Evolutionary conservation across 1,140 invertebrate genomes (phyloP), one percentile per base, ranked within the genome.

Genomic region (Panagrolaimus sp.): DNA sequence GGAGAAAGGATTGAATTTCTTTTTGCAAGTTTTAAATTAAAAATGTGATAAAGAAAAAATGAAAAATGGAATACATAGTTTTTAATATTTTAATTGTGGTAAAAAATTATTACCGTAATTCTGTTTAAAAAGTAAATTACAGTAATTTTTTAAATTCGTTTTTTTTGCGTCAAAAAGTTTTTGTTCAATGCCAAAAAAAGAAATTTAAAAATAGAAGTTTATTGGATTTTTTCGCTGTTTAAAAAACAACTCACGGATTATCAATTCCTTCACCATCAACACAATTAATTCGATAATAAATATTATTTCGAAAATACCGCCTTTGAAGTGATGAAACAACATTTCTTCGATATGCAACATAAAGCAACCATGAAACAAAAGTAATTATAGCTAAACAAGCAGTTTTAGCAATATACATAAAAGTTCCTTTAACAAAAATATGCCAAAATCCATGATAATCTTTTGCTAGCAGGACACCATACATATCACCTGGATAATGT

Each of bases 341-440:
- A 68, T 75, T 76, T 44, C 57, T 53, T 16, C 73, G 62, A 25
- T 70, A 66, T 48, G 64, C 25, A 31, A 75, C 42, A 63, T 75
- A 72, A 5, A 75, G 51, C 16, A 73, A 63, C 74, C 74, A 76
- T 0, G 74, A 74, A 38, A 69, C 64, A n/a, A 75, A 63, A 5
- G 51, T 44, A 43, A 75, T 66, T 13, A 72, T 11, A 1, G 72
- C 70, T 2, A 75, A 16, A n/a, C 70, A 14, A 0, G 42, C 31
- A 65, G 38, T 23, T 25, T 42, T 47, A 11, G 65, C 73, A n/a
- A 74, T 8, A 53, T 74, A 74, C 25, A 70, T 66, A n/a, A 67
- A 53, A n/a, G 73, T 48, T 23, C 67, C 70, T 31, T 53, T 61
- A 57, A 57, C 66, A 16, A 70, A 70, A 7, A 73, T 57, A 20